Conservation (phyloP, 1,140 invertebrate species). For the Kradibia gibbosae region DNA sequence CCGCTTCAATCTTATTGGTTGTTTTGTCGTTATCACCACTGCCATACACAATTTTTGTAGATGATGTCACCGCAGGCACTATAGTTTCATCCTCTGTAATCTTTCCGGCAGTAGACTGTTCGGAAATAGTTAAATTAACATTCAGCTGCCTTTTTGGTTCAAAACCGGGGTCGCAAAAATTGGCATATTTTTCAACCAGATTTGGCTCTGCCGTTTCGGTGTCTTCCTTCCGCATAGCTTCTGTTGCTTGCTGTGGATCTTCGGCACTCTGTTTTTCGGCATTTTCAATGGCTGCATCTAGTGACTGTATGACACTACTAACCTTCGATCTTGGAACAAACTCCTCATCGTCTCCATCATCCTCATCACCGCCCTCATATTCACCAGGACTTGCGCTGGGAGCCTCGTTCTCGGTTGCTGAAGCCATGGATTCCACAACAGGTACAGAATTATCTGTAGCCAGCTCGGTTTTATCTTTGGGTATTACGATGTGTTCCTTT, state of each 20-base stretch:
- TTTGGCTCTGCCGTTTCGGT: neutral
- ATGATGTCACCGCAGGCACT: neutral
- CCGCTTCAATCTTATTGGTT: constrained; percentile 23
- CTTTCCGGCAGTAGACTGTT: neutral
- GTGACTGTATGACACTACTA: constrained; percentile 46
- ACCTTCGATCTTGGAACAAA: constrained; percentile 58
- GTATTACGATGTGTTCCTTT: constrained; percentile 33
- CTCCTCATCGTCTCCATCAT: constrained; percentile 65
- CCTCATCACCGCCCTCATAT: constrained; percentile 72
- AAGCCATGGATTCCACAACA: constrained; percentile 27
- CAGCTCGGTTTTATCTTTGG: constrained; percentile 27
- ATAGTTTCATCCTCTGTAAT: constrained; percentile 4
- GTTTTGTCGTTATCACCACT: neutral
- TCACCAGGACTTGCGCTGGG: constrained; percentile 71
- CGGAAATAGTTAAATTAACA: neutral
- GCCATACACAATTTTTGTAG: neutral
- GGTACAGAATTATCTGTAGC: constrained; percentile 12
- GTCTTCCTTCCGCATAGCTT: neutral
- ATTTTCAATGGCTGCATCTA: constrained; percentile 48
- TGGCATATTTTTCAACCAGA: neutral
- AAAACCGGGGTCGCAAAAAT: neutral
- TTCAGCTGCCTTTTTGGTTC: constrained; percentile 26
- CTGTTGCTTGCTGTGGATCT: constrained; percentile 6
- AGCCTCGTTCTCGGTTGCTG: constrained; percentile 50
- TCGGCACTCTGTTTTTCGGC: constrained; percentile 46